Percentiles rank a stretch among this genome's conserved stretches.
Conservation (phyloP, 2,797 vertebrate species). For the Sebastes hubbsi region DNA sequence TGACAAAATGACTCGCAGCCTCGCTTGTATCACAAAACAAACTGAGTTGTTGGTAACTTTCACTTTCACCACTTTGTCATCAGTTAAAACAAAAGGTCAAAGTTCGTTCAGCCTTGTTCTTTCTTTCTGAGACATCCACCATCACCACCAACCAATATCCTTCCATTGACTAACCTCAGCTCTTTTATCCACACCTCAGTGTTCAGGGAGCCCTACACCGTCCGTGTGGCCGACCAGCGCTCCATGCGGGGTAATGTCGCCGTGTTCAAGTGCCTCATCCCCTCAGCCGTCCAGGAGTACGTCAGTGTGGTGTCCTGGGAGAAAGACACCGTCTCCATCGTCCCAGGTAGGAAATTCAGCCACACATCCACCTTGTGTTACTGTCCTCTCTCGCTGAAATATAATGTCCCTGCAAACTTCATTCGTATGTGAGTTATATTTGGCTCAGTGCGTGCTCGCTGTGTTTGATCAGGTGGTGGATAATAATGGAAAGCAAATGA, state of each 20-base stretch:
- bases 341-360: conserved; percentile 87
- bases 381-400: conserved; percentile 3
- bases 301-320: conserved; percentile 99
- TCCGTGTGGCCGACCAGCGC: conserved; percentile 99
- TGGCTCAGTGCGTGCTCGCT: background rate
- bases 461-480: conserved; percentile 38
- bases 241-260: conserved; percentile 99
- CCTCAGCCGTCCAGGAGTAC: conserved; percentile 97
- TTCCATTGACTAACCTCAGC: conserved; percentile 9
- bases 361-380: background rate
- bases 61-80: background rate
- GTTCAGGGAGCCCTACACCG: conserved; percentile 99
- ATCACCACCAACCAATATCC: background rate
- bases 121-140: background rate
- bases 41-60: background rate
- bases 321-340: conserved; percentile 97
- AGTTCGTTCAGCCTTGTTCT: background rate
- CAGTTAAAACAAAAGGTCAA: background rate
- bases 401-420: background rate
- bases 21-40: background rate
- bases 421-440: conserved; percentile 1
- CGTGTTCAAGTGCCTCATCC: conserved; percentile 99
- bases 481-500: conserved; percentile 45
- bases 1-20: background rate
- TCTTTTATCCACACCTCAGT: conserved; percentile 76